Percentiles rank a stretch among this genome's conserved stretches.
Evolutionary conservation across 1,140 invertebrate species (phyloP).

Genomic region (Antheraea mylitta): DNA sequence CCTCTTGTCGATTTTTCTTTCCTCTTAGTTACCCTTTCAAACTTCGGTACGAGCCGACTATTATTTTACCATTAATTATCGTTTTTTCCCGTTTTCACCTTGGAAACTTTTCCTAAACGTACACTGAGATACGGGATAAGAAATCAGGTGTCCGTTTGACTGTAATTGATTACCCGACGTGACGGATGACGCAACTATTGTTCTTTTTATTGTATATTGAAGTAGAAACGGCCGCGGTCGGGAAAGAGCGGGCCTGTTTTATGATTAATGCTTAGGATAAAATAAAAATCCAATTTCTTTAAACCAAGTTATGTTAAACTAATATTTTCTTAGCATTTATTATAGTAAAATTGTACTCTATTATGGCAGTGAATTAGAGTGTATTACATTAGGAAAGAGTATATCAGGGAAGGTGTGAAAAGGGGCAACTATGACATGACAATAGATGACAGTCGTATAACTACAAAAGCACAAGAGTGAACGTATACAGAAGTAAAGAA

Average conservation of each 20-base stretch:
- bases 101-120: background rate
- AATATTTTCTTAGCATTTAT: too few species aligned
- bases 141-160: background rate
- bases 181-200: background rate
- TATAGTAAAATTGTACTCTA: too few species aligned
- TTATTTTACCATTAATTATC: background rate
- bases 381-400: too few species aligned
- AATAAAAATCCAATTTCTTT: too few species aligned
- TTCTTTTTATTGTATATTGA: background rate
- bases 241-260: background rate
- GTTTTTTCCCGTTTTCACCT: background rate
- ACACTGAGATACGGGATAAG: background rate
- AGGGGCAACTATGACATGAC: too few species aligned
- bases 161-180: conserved; percentile 1
- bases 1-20: background rate
- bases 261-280: too few species aligned
- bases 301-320: too few species aligned
- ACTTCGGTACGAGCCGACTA: background rate
- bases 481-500: too few species aligned
- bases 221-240: background rate
- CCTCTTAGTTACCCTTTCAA: background rate
- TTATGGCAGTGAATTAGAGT: too few species aligned
- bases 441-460: too few species aligned
- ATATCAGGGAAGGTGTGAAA: too few species aligned
- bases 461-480: too few species aligned